phyloP scores from a whole-genome alignment of 2,888 invertebrate genomes.

The Drosophila hamatofila region DNA sequence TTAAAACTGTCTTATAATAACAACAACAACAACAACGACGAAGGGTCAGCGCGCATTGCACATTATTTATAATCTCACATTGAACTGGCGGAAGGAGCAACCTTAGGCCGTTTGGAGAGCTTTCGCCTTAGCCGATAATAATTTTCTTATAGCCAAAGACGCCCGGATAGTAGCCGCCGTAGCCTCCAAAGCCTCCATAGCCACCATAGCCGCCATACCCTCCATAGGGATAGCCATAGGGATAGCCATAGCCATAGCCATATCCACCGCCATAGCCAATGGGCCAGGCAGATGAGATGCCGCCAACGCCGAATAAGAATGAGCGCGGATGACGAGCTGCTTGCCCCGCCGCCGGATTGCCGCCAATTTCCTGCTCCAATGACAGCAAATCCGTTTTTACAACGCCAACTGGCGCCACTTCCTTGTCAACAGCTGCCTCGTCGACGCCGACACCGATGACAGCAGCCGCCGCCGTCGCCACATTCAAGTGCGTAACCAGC shows the following conservation, averaged over 20 bases:
- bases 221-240: constrained; percentile 47
- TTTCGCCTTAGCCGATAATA: constrained; percentile 54
- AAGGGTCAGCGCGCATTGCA: constrained; percentile 46
- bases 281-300: constrained; percentile 48
- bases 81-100: constrained; percentile 36
- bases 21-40: constrained; percentile 41
- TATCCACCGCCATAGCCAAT: constrained; percentile 52
- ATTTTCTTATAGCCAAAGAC: constrained; percentile 64
- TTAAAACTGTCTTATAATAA: constrained; percentile 74
- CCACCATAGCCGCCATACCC: constrained; percentile 36
- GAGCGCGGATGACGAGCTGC: constrained; percentile 50
- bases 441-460: constrained; percentile 38
- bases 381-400: constrained; percentile 77
- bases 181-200: constrained; percentile 37
- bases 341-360: constrained; percentile 53
- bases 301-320: constrained; percentile 39
- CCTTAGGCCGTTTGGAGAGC: not conserved
- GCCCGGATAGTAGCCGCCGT: constrained; percentile 56
- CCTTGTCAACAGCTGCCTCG: constrained; percentile 74
- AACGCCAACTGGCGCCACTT: constrained; percentile 74
- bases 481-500: constrained; percentile 57
- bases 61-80: constrained; percentile 76
- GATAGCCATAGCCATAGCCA: constrained; percentile 36
- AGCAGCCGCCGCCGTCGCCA: constrained; percentile 40
- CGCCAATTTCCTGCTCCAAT: constrained; percentile 76